These are phyloP conservation scores for Nicator chloris DNA, from an alignment of 2,113 vertebrate species.

Conservation along the genomic window DNA sequence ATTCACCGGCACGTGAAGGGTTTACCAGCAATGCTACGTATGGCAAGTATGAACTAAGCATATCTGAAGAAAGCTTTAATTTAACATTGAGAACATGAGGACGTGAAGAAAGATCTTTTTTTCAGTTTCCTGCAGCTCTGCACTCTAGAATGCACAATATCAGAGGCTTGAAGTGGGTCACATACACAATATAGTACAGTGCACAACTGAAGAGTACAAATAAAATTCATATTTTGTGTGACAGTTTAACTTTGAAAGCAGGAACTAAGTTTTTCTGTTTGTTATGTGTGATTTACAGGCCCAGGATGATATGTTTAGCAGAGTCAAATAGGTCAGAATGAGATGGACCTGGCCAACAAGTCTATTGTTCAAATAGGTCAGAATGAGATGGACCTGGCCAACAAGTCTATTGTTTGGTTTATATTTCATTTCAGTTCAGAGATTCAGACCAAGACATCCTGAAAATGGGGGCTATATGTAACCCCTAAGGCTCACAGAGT, in stretches of 20 bases:
- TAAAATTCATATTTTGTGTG: background rate
- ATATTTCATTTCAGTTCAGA: background rate
- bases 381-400: background rate
- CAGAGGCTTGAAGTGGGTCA: background rate
- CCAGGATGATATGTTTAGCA: background rate
- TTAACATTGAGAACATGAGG: background rate
- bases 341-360: background rate
- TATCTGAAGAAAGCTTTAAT: background rate
- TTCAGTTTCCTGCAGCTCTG: background rate
- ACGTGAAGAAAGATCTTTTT: background rate
- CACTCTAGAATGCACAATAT: background rate
- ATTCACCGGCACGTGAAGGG: background rate
- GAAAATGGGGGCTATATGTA: background rate
- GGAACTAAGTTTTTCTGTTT: background rate
- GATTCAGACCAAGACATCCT: background rate
- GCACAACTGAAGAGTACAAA: background rate
- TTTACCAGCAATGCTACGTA: background rate
- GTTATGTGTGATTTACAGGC: background rate
- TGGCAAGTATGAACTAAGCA: background rate
- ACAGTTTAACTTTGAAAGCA: background rate
- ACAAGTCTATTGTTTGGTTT: background rate
- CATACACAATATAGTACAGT: background rate
- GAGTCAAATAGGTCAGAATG: background rate
- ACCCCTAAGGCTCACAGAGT: background rate
- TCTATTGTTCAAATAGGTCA: background rate